Evolutionary conservation across 1,140 invertebrate genomes (phyloP).

Genomic region (Pseudomyrmex dendroicus): DNA sequence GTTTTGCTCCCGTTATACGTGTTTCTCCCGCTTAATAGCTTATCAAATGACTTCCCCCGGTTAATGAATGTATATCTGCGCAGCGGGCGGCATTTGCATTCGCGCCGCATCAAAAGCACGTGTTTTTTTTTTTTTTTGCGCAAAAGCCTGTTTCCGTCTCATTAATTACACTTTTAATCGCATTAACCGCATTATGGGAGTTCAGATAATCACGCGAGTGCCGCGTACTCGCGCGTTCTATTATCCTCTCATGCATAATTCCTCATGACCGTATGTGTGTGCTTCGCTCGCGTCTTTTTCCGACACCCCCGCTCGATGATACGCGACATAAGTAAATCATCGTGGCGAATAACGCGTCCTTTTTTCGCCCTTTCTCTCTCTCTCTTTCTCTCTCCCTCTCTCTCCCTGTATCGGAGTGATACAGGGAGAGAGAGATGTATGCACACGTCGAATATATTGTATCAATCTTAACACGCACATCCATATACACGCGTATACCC

Average conservation of each 20-base stretch:
- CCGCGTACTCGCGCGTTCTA: constrained; percentile 2
- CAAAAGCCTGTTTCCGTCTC: constrained; percentile 13
- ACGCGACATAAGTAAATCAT: constrained; percentile 19
- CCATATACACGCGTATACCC: not conserved
- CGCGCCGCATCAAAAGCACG: not conserved
- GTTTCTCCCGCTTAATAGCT: constrained; percentile 42
- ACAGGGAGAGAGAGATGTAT: too few relatives aligned
- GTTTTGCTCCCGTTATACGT: constrained; percentile 22
- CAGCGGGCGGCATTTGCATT: constrained; percentile 31
- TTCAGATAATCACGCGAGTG: not conserved
- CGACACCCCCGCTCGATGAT: not conserved
- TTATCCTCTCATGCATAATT: constrained; percentile 6
- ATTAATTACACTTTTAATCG: constrained; percentile 50
- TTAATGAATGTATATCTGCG: constrained; percentile 42
- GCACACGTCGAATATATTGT: not conserved
- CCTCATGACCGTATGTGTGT: not conserved
- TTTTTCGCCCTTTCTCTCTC: too few relatives aligned
- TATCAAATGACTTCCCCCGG: constrained; percentile 40
- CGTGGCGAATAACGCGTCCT: not conserved
- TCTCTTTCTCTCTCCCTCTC: too few relatives aligned
- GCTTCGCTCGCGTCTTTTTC: constrained; percentile 3
- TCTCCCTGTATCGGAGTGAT: too few relatives aligned
- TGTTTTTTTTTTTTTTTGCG: constrained; percentile 1
- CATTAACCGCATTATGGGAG: constrained; percentile 32
- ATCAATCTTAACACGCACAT: not conserved